Evolutionary conservation across 1,140 invertebrate species (phyloP).

Genomic region (Wasmannia auropunctata): DNA sequence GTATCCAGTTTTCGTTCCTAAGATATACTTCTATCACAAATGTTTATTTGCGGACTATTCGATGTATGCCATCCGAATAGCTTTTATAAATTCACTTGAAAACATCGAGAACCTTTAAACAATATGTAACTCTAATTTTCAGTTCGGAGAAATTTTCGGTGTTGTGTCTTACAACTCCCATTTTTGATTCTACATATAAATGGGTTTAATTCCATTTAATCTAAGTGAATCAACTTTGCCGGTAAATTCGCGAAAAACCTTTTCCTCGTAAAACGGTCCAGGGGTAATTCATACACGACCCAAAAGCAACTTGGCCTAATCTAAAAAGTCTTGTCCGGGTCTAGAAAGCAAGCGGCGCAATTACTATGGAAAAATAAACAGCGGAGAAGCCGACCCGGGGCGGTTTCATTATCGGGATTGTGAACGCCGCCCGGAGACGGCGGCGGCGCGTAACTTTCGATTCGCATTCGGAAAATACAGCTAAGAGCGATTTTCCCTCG

Average conservation of each 20-base stretch:
- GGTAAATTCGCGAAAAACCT: slow-evolving; percentile 34
- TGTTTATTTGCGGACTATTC: slow-evolving; percentile 39
- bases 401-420: slow-evolving; percentile 56
- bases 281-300: slow-evolving; percentile 46
- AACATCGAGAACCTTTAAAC: background rate
- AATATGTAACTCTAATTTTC: background rate
- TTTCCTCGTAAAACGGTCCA: background rate
- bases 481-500: slow-evolving; percentile 64
- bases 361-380: slow-evolving; percentile 59
- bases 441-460: slow-evolving; percentile 57
- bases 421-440: slow-evolving; percentile 22
- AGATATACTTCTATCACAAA: slow-evolving; percentile 1
- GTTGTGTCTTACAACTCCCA: background rate
- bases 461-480: slow-evolving; percentile 60
- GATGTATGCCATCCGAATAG: slow-evolving; percentile 1
- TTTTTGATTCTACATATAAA: background rate
- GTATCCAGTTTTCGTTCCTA: background rate
- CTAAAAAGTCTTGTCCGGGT: slow-evolving; percentile 38
- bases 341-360: slow-evolving; percentile 23
- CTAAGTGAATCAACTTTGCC: slow-evolving; percentile 17
- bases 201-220: slow-evolving; percentile 37
- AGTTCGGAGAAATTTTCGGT: background rate
- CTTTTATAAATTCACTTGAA: background rate
- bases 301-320: slow-evolving; percentile 41
- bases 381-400: background rate